These are phyloP conservation scores for Propithecus coquereli DNA, from an alignment of 2,113 vertebrate genomes.

Conservation along the genomic window DNA sequence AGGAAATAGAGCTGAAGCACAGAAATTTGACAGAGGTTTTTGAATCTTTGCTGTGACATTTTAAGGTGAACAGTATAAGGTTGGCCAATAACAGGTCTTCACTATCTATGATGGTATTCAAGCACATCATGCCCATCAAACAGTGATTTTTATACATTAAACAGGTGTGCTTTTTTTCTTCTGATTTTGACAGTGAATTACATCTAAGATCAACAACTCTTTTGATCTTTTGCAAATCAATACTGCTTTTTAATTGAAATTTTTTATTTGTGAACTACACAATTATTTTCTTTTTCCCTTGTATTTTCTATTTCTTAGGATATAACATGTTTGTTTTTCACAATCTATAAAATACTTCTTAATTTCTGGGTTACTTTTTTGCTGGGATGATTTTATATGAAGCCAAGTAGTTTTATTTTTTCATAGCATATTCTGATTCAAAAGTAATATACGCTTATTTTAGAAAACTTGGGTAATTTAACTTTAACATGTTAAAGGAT, in stretches of 20 bases:
- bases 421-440: not conserved
- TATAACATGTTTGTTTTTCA: not conserved
- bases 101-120: not conserved
- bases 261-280: not conserved
- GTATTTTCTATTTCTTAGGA: not conserved
- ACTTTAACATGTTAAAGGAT: not conserved
- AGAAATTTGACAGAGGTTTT: not conserved
- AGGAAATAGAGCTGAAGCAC: not conserved
- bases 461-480: not conserved
- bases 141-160: not conserved
- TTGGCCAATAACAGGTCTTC: not conserved
- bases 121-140: not conserved
- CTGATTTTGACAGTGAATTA: not conserved
- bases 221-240: not conserved
- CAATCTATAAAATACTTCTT: not conserved
- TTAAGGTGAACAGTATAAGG: not conserved
- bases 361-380: not conserved
- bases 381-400: not conserved
- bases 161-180: not conserved
- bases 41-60: not conserved
- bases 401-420: not conserved
- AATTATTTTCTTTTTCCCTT: not conserved
- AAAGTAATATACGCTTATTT: not conserved
- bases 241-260: not conserved
- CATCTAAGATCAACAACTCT: not conserved